Percentiles rank a stretch among this genome's conserved stretches.
Evolutionary conservation across 2,888 invertebrate genomes (phyloP).

Genomic region (Mythimna albipuncta): DNA sequence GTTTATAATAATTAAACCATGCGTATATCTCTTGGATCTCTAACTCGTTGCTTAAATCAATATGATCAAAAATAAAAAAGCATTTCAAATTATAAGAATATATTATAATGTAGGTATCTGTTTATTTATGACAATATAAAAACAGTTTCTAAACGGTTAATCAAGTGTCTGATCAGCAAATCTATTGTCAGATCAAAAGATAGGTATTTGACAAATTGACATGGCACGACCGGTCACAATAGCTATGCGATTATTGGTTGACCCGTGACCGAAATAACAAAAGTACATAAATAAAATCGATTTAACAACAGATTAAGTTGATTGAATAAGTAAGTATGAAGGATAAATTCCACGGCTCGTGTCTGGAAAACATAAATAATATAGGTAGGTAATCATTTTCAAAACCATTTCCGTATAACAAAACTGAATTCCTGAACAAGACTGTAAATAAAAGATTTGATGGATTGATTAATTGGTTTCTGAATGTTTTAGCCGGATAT

Average conservation of each 20-base stretch:
- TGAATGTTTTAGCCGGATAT: slow-evolving; percentile 21
- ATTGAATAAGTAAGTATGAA: slow-evolving; percentile 32
- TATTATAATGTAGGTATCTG: not conserved
- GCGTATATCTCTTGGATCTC: too few relatives aligned
- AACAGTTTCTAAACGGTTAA: not conserved
- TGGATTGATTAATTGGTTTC: slow-evolving; percentile 9
- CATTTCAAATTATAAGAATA: not conserved
- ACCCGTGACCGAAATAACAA: slow-evolving; percentile 12
- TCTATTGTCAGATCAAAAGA: not conserved
- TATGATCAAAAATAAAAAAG: not conserved
- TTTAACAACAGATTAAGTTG: slow-evolving; percentile 23
- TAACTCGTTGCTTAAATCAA: not conserved
- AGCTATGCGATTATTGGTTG: slow-evolving; percentile 2
- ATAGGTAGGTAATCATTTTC: not conserved
- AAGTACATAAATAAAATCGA: slow-evolving; percentile 11
- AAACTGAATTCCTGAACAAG: slow-evolving; percentile 25
- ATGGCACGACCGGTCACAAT: not conserved
- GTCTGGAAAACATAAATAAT: slow-evolving; percentile 7
- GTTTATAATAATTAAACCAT: not conserved
- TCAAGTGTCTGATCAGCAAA: slow-evolving; percentile 6
- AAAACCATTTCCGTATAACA: slow-evolving; percentile 38
- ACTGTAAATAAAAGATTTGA: slow-evolving; percentile 25
- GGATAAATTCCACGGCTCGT: slow-evolving; percentile 32
- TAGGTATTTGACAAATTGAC: too few relatives aligned
- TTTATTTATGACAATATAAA: not conserved